Base-by-base conservation (phyloP, 2,888 invertebrate species). In the Eurytoma californica region DNA sequence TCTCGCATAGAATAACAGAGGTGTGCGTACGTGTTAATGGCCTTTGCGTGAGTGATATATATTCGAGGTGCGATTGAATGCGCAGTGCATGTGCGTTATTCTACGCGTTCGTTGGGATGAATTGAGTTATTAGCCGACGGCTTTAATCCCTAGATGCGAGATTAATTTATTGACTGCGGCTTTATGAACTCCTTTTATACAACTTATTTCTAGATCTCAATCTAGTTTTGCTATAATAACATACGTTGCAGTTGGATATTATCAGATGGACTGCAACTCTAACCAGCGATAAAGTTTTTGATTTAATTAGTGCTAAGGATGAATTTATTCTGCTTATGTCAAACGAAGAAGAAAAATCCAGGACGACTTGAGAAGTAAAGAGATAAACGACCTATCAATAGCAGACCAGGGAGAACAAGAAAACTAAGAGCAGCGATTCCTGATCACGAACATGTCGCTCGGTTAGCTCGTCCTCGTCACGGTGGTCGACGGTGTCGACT, bases 11-110 rank as follows among this genome's bases (percentile, higher is more conserved):
- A 63, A 49, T 18, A 61, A 13, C 39, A 20, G 18, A 57, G 61
- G 63, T 53, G 51, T 66, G 66, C 58, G 57, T 63, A 72, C 68
- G 74, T 72, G 74, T 80, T 80, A 80, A 80, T 80, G 72, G 80
- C 66, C 51, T 72, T 78, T 51, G 80, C 80, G 80, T 72, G 77
- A 61, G 77, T 77, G 77, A 61, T 66, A 61, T 70, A 66, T 67
- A 47, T 55, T 24, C 73, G 66, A 72, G 72, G 72, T 69, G 55
- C 72, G 39, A 77, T 72, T 69, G 76, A 80, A 60, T 72, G 49
- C 39, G 55, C 30, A 20, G n/a, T 60, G 63, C 39, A 73, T 68
- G 51, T 73, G 39, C 39, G 39, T 39, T 39, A 77, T 77, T 61
- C 53, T 60, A 24, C 53, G 60, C 60, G 65, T 60, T 77, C 67